These are phyloP conservation scores for Phainopepla nitens DNA, from an alignment of 2,113 vertebrate genomes.

Conservation along the genomic window DNA sequence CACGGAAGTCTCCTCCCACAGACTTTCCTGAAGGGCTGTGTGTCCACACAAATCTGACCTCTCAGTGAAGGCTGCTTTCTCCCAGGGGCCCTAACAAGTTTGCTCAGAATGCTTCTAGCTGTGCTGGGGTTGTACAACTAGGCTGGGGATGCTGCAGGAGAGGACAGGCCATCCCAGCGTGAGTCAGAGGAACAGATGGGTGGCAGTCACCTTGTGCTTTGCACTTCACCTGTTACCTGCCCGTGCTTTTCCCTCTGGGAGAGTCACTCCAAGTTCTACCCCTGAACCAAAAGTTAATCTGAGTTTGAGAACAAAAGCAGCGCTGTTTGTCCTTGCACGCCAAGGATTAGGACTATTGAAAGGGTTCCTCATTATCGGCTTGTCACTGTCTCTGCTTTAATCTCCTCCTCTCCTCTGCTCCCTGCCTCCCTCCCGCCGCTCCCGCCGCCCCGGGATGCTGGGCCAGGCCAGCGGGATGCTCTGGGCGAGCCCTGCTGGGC, in stretches of 20 bases:
- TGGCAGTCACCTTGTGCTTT: not conserved
- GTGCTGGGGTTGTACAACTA: not conserved
- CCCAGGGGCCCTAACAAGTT: not conserved
- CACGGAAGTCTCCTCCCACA: not conserved
- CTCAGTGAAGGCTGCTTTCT: not conserved
- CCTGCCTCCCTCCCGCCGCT: slow-evolving; percentile 78
- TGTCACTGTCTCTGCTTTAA: slow-evolving; percentile 87
- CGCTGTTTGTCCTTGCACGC: slow-evolving; percentile 84
- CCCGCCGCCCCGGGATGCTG: not conserved
- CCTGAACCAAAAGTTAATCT: slow-evolving; percentile 71
- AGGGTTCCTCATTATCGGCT: slow-evolving; percentile 82
- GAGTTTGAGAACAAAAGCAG: slow-evolving; percentile 85
- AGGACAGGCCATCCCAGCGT: not conserved
- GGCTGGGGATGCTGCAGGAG: not conserved
- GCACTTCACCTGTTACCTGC: not conserved
- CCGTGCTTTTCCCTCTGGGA: not conserved
- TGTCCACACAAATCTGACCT: not conserved
- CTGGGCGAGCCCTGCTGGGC: not conserved
- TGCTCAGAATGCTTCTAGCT: not conserved
- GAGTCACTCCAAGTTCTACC: slow-evolving; percentile 2
- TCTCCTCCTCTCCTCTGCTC: slow-evolving; percentile 86
- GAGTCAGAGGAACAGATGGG: rapidly evolving
- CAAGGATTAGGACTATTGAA: slow-evolving; percentile 87
- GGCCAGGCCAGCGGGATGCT: not conserved
- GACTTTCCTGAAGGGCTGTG: not conserved